Evolutionary conservation across 2,888 invertebrate species (phyloP), one percentile per base, ranked within the genome.

Genomic region (Papilio demoleus): DNA sequence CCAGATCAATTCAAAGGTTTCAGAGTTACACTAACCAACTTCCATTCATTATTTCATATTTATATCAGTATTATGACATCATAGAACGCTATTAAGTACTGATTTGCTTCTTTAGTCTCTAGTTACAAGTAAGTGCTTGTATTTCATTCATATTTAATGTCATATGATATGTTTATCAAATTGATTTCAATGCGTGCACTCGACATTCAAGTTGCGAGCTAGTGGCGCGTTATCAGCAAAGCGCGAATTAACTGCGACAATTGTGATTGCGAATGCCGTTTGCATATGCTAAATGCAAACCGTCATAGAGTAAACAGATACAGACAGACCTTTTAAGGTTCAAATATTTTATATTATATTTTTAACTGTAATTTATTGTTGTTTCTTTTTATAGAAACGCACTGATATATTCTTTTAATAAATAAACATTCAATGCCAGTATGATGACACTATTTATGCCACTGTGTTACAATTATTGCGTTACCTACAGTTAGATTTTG

Each of bases 221-320:
- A 78, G 78, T 81, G 81, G 53, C 53, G 53, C 53, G 27, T 5
- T 90, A 90, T 90, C 88, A 80, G 83, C 78, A 81, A 81, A 78
- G 82, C 78, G 84, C 85, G 87, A 90, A 90, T 90, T 89, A 86
- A 91, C 89, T 85, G 85, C 80, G 88, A 90, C 90, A 88, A 86
- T 85, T 86, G 83, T 83, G 90, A 90, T 90, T 89, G 84, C 79
- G 76, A 81, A 81, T 77, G 80, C 82, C 81, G 83, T 87, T 84
- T 80, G 80, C 81, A 79, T 81, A 80, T 84, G 80, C 74, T 73
- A 73, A 75, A 76, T 75, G 65, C 68, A 59, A 65, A 42, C 65
- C 9, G 60, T 14, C 77, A 79, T 62, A 76, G 79, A 75, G 53
- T 74, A 75, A 36, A 14, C 40, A 40, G 45, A 61, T 12, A 65